These are phyloP conservation scores for Acrocephalus kingi DNA, from an alignment of 2,113 vertebrate genomes.

Conservation along the genomic window DNA sequence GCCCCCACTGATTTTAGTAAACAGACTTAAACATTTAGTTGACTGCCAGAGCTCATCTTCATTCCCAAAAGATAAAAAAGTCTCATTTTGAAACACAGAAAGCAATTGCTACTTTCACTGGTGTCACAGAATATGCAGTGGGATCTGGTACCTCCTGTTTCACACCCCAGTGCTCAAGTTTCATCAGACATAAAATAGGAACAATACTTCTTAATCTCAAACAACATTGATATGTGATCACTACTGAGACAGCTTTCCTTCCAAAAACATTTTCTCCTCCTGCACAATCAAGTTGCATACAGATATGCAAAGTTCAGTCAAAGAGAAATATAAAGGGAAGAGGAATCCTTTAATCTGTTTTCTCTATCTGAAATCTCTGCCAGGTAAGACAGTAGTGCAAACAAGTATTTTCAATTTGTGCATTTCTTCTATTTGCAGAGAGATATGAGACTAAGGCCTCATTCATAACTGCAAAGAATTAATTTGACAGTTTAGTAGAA, in stretches of 20 bases:
- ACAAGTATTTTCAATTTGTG: background rate
- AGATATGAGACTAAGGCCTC: background rate
- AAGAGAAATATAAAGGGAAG: background rate
- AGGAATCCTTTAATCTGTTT: background rate
- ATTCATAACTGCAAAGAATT: background rate
- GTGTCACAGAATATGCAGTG: background rate
- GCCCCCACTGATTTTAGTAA: background rate
- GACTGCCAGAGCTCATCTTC: background rate
- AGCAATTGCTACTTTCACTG: background rate
- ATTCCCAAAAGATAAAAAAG: background rate
- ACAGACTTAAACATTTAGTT: background rate
- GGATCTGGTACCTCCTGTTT: background rate
- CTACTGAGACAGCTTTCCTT: background rate
- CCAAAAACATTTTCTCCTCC: background rate
- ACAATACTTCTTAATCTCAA: background rate
- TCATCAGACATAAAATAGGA: background rate
- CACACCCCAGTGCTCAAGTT: background rate
- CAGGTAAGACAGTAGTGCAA: background rate
- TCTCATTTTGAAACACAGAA: background rate
- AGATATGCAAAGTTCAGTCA: background rate
- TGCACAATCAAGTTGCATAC: background rate
- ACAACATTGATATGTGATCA: rapidly evolving
- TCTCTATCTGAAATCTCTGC: background rate
- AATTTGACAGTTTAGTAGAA: background rate
- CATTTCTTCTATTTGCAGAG: background rate